phyloP scores from a whole-genome alignment of 1,140 invertebrate species.

The Chymomyza costata region DNA sequence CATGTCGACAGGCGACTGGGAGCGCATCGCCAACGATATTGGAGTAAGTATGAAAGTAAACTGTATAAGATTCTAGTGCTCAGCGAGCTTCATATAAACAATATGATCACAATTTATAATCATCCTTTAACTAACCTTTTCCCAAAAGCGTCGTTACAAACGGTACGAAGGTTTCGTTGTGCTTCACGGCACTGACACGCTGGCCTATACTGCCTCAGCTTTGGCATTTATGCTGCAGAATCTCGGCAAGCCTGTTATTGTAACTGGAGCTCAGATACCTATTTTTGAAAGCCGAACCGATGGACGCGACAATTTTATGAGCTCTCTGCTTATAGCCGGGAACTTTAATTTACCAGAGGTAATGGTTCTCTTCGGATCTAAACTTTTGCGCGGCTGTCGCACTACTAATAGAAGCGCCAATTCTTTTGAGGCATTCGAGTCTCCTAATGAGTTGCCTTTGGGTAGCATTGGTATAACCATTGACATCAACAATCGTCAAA shows the following conservation, averaged over 20 bases:
- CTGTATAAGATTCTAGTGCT: neutral
- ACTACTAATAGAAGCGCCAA: constrained; percentile 88
- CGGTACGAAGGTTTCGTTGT: constrained; percentile 95
- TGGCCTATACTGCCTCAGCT: constrained; percentile 95
- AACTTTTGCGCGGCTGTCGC: constrained; percentile 91
- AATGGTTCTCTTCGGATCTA: constrained; percentile 90
- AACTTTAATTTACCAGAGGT: constrained; percentile 95
- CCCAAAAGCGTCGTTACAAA: constrained; percentile 86
- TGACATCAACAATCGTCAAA: constrained; percentile 84
- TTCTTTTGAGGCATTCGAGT: constrained; percentile 92
- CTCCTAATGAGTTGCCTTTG: constrained; percentile 88
- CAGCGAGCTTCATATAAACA: too few relatives aligned
- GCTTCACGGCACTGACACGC: constrained; percentile 97
- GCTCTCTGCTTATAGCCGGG: constrained; percentile 91
- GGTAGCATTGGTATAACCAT: constrained; percentile 86
- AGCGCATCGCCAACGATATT: constrained; percentile 89
- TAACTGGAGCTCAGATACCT: constrained; percentile 93
- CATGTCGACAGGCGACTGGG: constrained; percentile 93
- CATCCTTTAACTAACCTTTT: constrained; percentile 46
- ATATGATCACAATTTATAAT: too few relatives aligned
- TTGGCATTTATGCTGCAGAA: constrained; percentile 97
- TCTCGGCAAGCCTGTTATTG: constrained; percentile 93
- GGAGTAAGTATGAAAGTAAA: constrained; percentile 78
- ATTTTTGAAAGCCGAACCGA: constrained; percentile 93
- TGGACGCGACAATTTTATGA: constrained; percentile 94